Evolutionary conservation across 2,797 vertebrate genomes (phyloP).

Genomic region (Melanotaenia boesemani): DNA sequence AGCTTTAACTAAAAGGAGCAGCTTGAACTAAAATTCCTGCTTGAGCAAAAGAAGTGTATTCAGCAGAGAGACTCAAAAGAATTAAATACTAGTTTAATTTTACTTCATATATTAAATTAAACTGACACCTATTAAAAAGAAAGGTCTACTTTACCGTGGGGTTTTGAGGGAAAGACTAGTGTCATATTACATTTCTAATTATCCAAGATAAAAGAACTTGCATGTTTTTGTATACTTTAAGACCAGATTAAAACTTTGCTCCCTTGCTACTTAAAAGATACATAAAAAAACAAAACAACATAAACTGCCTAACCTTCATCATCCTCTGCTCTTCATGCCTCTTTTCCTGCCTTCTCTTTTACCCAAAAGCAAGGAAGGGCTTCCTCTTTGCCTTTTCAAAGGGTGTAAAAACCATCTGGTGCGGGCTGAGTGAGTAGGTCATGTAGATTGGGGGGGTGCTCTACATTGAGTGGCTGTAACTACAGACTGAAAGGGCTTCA

Average conservation of each 20-base stretch:
- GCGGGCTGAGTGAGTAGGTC: slow-evolving; percentile 64
- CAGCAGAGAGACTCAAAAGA: not conserved
- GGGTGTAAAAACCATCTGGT: slow-evolving; percentile 78
- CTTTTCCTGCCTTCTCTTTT: slow-evolving; percentile 45
- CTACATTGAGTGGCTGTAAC: slow-evolving; percentile 51
- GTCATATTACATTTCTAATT: not conserved
- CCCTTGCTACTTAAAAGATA: slow-evolving; percentile 20
- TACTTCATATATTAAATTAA: not conserved
- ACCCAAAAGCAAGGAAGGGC: slow-evolving; percentile 58
- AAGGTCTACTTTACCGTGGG: not conserved
- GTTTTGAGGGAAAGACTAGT: not conserved
- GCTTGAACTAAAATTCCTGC: not conserved
- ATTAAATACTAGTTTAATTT: not conserved
- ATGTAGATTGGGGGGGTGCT: slow-evolving; percentile 35
- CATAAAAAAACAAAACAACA: slow-evolving; percentile 43
- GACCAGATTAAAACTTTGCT: slow-evolving; percentile 1
- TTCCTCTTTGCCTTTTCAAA: slow-evolving; percentile 69
- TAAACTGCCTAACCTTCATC: slow-evolving; percentile 36
- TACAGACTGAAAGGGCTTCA: slow-evolving; percentile 66
- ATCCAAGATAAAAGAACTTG: not conserved
- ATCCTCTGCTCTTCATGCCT: slow-evolving; percentile 23
- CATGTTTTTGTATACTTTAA: not conserved
- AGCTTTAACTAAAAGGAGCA: not conserved
- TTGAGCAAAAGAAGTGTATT: not conserved
- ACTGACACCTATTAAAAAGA: not conserved